These are phyloP conservation scores for Beaufortia kweichowensis DNA, from an alignment of 2,113 vertebrate genomes.

Conservation along the genomic window DNA sequence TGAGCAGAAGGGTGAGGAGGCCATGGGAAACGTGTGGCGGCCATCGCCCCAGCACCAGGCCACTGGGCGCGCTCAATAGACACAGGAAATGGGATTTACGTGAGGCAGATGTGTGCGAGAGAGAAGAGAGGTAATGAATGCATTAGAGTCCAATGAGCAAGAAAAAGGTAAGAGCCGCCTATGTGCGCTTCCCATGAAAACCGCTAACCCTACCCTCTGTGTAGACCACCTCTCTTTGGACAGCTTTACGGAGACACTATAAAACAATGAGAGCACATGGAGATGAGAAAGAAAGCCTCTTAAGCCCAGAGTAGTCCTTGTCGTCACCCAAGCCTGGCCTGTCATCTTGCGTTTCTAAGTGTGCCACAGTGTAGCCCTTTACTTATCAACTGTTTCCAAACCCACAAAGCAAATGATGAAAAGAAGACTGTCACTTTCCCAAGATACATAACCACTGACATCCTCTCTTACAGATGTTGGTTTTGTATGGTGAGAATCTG, in stretches of 20 bases:
- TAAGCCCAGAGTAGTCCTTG: conserved; percentile 10
- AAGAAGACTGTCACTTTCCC: conserved; percentile 44
- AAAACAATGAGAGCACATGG: conserved; percentile 25
- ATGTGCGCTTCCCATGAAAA: conserved; percentile 36
- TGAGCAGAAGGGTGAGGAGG: conserved; percentile 53
- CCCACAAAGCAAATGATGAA: conserved; percentile 12
- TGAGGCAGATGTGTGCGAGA: conserved; percentile 51
- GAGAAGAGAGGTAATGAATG: conserved; percentile 51
- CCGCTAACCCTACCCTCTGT: conserved; percentile 20
- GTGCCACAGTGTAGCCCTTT: neutral
- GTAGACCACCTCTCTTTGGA: conserved; percentile 17
- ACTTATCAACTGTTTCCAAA: conserved; percentile 26
- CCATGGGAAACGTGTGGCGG: conserved; percentile 56
- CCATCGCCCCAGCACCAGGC: conserved; percentile 36
- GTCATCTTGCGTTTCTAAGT: conserved; percentile 24
- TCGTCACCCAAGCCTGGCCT: conserved; percentile 13
- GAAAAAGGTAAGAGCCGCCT: conserved; percentile 33
- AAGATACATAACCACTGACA: conserved; percentile 41
- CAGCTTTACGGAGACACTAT: conserved; percentile 10
- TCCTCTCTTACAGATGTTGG: conserved; percentile 39
- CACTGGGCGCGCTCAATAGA: conserved; percentile 45
- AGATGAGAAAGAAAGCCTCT: conserved; percentile 10
- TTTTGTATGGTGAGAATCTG: conserved; percentile 49
- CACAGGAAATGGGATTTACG: conserved; percentile 57
- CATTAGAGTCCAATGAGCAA: conserved; percentile 43